A percentile compares a stretch with the other conserved stretches of the same genome.
Evolutionary conservation across 1,140 invertebrate species (phyloP).

Genomic region (Aporrectodea caliginosa): DNA sequence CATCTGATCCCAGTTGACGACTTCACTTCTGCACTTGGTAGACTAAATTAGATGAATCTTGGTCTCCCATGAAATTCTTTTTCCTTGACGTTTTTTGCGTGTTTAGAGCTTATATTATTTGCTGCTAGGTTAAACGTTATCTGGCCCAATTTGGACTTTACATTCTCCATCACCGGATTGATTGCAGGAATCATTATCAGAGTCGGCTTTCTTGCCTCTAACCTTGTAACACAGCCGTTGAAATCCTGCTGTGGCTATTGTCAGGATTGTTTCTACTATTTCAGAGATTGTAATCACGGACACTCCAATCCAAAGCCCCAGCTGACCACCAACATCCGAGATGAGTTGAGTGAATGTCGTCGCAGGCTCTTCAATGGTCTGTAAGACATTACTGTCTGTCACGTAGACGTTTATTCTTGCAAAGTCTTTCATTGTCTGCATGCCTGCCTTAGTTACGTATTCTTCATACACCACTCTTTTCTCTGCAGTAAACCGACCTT

Average conservation of each 20-base stretch:
- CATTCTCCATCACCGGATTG: too few relatives aligned
- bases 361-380: conserved; percentile 32
- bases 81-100: too few relatives aligned
- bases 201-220: too few relatives aligned
- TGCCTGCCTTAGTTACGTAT: background rate
- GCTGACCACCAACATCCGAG: conserved; percentile 33
- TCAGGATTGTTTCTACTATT: background rate
- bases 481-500: background rate
- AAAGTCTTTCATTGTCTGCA: background rate
- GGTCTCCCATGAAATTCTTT: too few relatives aligned
- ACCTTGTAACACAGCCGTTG: too few relatives aligned
- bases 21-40: too few relatives aligned
- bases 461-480: background rate
- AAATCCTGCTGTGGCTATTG: background rate
- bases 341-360: conserved; percentile 20
- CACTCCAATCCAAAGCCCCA: conserved; percentile 31
- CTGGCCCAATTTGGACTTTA: too few relatives aligned
- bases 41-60: too few relatives aligned
- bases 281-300: background rate
- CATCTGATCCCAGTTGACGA: too few relatives aligned
- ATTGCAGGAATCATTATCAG: too few relatives aligned
- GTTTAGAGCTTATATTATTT: too few relatives aligned
- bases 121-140: too few relatives aligned
- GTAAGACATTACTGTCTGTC: conserved; percentile 31
- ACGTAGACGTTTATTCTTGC: conserved; percentile 28